Evolutionary conservation across 2,797 vertebrate species (phyloP), one percentile per base, ranked within the genome.

Genomic region (Rousettus madagascariensis): DNA sequence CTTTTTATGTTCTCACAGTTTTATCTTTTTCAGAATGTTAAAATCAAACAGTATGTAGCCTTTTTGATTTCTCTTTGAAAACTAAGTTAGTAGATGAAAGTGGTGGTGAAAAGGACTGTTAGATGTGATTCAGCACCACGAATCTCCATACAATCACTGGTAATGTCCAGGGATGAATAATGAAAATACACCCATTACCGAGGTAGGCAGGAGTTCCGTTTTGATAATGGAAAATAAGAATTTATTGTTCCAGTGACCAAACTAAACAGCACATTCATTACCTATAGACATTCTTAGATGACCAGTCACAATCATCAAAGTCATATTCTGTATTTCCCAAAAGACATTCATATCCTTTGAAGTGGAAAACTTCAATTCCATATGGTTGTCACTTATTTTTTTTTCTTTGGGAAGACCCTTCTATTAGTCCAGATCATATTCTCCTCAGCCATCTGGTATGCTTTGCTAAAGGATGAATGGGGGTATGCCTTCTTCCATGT

Each of bases 221-320:
- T 66, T 68, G 51, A 71, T 90, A 53, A 89, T 69, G 86, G 53
- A 78, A 41, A 90, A 41, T 68, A 63, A 83, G 49, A 94, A 51
- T 51, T 24, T 93, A 28, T 65, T 87, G 12, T 84, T 49, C n/a
- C 46, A 65, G 8, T 79, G 90, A 74, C 4, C 5, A 87, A 5
- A 49, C 15, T 55, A 86, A 87, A 17, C 22, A 71, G 43, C 15
- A 57, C 6, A 51, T 55, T n/a, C 9, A 63, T 88, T 74, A 65
- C 43, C 43, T 75, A 0, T 41, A 33, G 17, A 57, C 9, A 53
- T 88, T 90, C 38, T 46, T 80, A 75, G 41, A 79, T 55, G 22
- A 38, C 59, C 36, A 41, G 41, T 41, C 41, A 41, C 41, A 41
- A 41, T 68, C 36, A 51, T 57, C 46, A 90, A 78, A 92, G 17